Percentiles rank a stretch among this genome's conserved stretches.
Conservation (phyloP, 2,113 vertebrate species). For the Pseudorectes ferrugineus region DNA sequence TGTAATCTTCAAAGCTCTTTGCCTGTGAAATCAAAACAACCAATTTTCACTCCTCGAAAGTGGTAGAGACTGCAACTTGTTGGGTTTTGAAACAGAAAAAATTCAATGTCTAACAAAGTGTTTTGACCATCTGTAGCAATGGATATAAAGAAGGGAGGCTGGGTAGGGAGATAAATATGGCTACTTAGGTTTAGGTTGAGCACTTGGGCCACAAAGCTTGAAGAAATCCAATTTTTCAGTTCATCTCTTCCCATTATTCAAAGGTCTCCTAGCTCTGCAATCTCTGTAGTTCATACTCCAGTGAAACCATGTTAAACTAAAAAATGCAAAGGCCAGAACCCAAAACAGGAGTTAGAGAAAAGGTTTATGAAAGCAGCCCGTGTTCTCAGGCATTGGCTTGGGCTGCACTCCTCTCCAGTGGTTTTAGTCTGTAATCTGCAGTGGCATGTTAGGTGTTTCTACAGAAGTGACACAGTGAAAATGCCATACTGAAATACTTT, state of each 20-base stretch:
- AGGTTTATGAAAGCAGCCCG: accelerated
- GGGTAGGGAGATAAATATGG: background rate
- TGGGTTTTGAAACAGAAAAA: background rate
- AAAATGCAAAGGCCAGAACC: background rate
- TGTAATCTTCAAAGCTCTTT: background rate
- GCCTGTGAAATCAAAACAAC: background rate
- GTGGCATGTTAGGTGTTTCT: background rate
- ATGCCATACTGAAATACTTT: background rate
- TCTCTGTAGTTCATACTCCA: background rate
- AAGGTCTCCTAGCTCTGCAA: background rate
- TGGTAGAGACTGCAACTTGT: background rate
- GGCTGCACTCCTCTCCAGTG: background rate
- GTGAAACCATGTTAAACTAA: background rate
- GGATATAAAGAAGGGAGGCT: background rate
- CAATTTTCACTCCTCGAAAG: background rate
- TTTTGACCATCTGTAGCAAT: background rate
- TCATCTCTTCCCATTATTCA: conserved; percentile 28
- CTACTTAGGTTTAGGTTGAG: background rate
- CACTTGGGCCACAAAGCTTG: background rate
- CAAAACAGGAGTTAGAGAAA: background rate
- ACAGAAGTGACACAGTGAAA: background rate
- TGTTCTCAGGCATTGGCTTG: background rate
- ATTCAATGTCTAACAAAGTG: background rate
- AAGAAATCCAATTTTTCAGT: conserved; percentile 56
- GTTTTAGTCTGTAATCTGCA: background rate